Conservation (phyloP, 1,140 invertebrate species). For the Oryctes rhinoceros region DNA sequence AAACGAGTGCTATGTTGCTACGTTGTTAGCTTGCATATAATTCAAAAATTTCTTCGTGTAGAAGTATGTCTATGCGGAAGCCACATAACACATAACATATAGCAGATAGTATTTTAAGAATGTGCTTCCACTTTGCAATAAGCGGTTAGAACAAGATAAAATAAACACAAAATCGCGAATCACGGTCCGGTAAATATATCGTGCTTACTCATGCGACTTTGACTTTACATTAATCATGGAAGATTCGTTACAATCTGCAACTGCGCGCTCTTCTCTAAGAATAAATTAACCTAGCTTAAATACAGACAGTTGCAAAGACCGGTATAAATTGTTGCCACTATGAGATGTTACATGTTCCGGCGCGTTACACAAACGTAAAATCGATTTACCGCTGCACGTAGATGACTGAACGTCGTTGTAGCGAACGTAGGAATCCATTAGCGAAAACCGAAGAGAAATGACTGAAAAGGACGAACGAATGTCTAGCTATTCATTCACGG, state of each 20-base stretch:
- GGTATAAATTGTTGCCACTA: neutral
- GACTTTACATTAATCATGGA: neutral
- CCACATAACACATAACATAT: too few species aligned
- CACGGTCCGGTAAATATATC: slow-evolving; percentile 1
- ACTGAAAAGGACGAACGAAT: neutral
- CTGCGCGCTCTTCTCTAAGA: neutral
- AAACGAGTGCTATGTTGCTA: too few species aligned
- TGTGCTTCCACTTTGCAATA: too few species aligned
- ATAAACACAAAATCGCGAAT: neutral
- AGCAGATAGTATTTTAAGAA: too few species aligned
- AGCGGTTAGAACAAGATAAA: too few species aligned
- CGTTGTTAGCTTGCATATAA: too few species aligned
- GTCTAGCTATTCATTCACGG: neutral
- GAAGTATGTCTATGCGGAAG: too few species aligned
- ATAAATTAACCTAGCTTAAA: slow-evolving; percentile 1
- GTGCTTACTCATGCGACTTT: neutral
- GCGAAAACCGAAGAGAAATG: neutral
- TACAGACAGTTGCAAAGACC: neutral
- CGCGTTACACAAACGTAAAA: neutral
- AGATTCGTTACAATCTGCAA: slow-evolving; percentile 16
- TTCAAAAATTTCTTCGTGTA: too few species aligned
- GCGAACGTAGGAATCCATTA: neutral
- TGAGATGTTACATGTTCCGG: neutral
- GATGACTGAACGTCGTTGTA: neutral
- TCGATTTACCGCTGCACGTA: neutral